A percentile compares a stretch with the other conserved stretches of the same genome.
These are phyloP conservation scores for Drosophila antonietae DNA, from an alignment of 2,888 invertebrate species.

Conservation along the genomic window DNA sequence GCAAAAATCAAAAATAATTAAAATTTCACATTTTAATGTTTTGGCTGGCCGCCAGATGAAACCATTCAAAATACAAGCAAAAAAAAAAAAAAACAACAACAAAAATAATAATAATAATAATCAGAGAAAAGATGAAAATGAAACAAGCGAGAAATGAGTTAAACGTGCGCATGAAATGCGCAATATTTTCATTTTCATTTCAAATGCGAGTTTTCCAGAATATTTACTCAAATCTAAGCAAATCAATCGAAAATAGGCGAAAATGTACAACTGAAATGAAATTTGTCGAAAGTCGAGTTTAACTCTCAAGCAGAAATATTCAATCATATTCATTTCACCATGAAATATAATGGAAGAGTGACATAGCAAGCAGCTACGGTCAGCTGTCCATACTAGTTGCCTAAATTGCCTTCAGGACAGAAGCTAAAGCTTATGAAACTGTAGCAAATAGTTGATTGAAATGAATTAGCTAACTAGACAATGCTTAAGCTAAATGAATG, in stretches of 20 bases:
- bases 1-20: constrained; percentile 82
- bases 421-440: not conserved
- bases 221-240: not conserved
- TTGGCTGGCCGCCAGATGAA: constrained; percentile 66
- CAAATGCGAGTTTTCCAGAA: constrained; percentile 2
- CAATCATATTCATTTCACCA: too few species aligned
- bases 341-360: not conserved
- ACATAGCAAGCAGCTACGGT: not conserved
- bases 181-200: not conserved
- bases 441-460: not conserved
- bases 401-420: not conserved
- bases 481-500: not conserved
- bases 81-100: not conserved
- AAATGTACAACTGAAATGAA: too few species aligned
- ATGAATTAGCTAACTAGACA: too few species aligned
- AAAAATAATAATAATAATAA: not conserved
- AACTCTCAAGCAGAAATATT: too few species aligned
- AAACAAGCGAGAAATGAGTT: constrained; percentile 14
- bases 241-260: not conserved
- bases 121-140: constrained; percentile 12
- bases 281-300: not conserved
- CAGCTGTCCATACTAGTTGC: not conserved
- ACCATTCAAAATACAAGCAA: constrained; percentile 42
- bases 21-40: constrained; percentile 79
- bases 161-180: constrained; percentile 16